Conservation (phyloP, 2,113 vertebrate genomes). For the Embiotoca jacksoni region DNA sequence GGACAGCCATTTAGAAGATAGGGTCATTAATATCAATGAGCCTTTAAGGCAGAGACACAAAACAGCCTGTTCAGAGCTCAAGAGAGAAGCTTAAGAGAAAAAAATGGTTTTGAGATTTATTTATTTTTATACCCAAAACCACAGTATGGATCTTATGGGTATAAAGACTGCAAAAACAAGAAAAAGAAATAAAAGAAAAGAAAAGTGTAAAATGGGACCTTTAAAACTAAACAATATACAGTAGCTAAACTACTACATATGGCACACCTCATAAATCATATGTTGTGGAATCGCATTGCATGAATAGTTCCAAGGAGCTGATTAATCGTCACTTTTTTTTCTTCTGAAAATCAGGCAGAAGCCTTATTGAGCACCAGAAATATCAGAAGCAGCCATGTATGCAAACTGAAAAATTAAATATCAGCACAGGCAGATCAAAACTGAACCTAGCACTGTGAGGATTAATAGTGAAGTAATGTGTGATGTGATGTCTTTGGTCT, state of each 20-base stretch:
- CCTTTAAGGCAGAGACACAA: no score
- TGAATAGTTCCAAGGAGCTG: background rate
- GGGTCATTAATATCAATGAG: no score
- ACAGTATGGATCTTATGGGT: no score
- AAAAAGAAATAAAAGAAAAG: no score
- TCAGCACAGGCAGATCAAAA: background rate
- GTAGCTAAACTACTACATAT: background rate
- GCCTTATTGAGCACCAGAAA: background rate
- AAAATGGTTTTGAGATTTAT: no score
- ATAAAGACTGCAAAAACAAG: no score
- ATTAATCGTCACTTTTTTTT: background rate
- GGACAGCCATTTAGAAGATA: no score
- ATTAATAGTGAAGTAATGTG: background rate
- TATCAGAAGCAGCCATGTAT: background rate
- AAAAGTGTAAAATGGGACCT: no score
- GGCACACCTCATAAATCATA: background rate
- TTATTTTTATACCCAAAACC: no score
- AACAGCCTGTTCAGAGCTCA: no score
- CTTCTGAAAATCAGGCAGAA: background rate
- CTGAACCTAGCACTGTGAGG: background rate
- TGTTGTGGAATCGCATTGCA: background rate
- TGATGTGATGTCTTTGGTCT: background rate
- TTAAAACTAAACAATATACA: background rate
- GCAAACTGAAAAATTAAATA: background rate
- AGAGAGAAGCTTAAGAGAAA: no score